phyloP scores from a whole-genome alignment of 2,797 vertebrate species.

The Psittacula echo region DNA sequence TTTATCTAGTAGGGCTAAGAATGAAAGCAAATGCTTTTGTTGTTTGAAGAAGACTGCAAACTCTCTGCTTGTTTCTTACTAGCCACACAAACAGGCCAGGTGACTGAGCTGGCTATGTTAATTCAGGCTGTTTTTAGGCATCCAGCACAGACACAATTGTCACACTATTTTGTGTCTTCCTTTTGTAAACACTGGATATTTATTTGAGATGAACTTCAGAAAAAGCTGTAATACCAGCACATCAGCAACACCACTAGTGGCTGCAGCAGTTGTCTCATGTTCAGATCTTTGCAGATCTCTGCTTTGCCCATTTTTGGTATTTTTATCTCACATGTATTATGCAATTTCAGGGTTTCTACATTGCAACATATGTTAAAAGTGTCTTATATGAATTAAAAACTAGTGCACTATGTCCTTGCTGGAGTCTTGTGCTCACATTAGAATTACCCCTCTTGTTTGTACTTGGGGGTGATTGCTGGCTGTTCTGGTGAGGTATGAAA shows the following conservation, averaged over 20 bases:
- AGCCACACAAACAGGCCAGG: not conserved
- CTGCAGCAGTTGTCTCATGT: not conserved
- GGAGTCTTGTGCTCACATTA: not conserved
- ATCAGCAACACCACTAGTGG: not conserved
- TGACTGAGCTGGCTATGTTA: not conserved
- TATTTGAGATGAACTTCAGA: not conserved
- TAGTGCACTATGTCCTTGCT: not conserved
- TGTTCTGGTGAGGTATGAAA: not conserved
- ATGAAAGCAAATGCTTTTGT: not conserved
- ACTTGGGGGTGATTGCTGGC: not conserved
- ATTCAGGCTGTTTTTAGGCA: not conserved
- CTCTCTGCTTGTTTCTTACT: not conserved
- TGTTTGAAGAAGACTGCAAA: not conserved
- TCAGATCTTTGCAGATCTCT: not conserved
- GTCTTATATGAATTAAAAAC: not conserved
- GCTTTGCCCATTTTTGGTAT: not conserved
- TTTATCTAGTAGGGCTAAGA: not conserved
- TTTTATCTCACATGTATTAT: not conserved
- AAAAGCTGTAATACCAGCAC: not conserved
- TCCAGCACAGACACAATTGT: not conserved
- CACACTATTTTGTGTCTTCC: not conserved
- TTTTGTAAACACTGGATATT: not conserved
- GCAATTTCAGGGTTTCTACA: not conserved
- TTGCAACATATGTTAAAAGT: not conserved
- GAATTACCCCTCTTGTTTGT: not conserved